Evolutionary conservation across 2,888 invertebrate genomes (phyloP).

Genomic region (Euclidia mi): DNA sequence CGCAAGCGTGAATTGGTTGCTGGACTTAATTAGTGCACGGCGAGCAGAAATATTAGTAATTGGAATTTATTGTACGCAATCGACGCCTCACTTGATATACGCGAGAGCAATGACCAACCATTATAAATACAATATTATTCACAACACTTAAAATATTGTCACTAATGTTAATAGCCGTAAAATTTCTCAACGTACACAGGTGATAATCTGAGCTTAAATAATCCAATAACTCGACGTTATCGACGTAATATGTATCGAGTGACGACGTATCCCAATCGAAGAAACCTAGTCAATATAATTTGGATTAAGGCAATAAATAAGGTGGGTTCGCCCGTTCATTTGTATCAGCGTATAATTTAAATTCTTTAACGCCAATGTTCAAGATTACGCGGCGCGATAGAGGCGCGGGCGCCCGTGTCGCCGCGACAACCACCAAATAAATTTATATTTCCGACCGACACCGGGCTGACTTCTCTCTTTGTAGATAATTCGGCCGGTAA

Average conservation of each 20-base stretch:
- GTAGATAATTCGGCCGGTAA: conserved; percentile 89
- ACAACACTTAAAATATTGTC: conserved; percentile 36
- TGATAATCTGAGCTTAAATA: conserved; percentile 48
- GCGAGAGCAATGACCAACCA: conserved; percentile 58
- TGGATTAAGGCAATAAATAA: conserved; percentile 89
- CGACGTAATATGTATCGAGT: conserved; percentile 69
- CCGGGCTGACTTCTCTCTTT: conserved; percentile 85
- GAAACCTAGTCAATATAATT: conserved; percentile 87
- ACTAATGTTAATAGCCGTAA: conserved; percentile 39
- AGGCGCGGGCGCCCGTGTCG: conserved; percentile 87
- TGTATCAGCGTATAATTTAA: conserved; percentile 90
- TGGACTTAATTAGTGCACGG: conserved; percentile 82
- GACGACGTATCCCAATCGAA: conserved; percentile 79
- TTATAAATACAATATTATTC: conserved; percentile 36
- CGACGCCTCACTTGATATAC: conserved; percentile 69
- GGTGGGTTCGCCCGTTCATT: conserved; percentile 86
- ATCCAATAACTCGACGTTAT: conserved; percentile 43
- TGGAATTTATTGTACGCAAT: conserved; percentile 75
- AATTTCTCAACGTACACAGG: conserved; percentile 49
- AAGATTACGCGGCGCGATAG: conserved; percentile 89
- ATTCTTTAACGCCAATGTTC: conserved; percentile 90
- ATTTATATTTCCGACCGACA: conserved; percentile 89
- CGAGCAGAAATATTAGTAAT: conserved; percentile 84
- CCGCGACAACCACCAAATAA: conserved; percentile 87
- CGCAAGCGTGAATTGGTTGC: conserved; percentile 83